Conservation (phyloP, 2,888 invertebrate species). For the Zeuzera pyrina region DNA sequence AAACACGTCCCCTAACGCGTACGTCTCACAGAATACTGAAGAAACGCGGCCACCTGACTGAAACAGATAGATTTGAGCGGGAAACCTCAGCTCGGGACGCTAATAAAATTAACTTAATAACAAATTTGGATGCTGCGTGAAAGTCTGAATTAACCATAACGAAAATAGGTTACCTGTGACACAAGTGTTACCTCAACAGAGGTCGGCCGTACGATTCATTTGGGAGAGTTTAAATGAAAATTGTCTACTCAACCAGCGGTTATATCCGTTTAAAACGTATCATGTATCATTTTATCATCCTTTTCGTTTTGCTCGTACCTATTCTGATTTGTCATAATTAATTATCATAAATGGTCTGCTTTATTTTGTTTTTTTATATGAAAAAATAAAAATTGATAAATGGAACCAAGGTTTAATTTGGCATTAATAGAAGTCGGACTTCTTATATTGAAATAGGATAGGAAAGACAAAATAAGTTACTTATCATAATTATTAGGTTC, state of each 20-base stretch:
- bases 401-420: too few relatives aligned
- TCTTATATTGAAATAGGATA: too few relatives aligned
- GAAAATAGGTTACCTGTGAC: slow-evolving; percentile 20
- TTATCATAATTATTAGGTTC: too few relatives aligned
- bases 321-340: too few relatives aligned
- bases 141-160: slow-evolving; percentile 14
- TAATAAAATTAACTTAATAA: slow-evolving; percentile 9
- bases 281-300: too few relatives aligned
- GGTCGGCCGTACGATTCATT: slow-evolving; percentile 28
- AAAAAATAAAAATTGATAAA: too few relatives aligned
- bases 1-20: slow-evolving; percentile 19
- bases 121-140: slow-evolving; percentile 18
- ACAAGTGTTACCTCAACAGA: slow-evolving; percentile 13
- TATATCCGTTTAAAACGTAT: slow-evolving; percentile 25
- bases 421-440: too few relatives aligned
- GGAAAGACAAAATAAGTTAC: too few relatives aligned
- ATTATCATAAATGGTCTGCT: too few relatives aligned
- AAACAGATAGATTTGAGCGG: slow-evolving; percentile 27
- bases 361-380: too few relatives aligned
- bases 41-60: slow-evolving; percentile 25
- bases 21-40: slow-evolving; percentile 31
- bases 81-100: too few relatives aligned
- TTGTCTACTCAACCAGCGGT: slow-evolving; percentile 28
- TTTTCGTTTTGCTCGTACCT: too few relatives aligned
- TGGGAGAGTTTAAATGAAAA: slow-evolving; percentile 37